Evolutionary conservation across 2,797 vertebrate species (phyloP).

Genomic region (Sebastolobus alascanus): DNA sequence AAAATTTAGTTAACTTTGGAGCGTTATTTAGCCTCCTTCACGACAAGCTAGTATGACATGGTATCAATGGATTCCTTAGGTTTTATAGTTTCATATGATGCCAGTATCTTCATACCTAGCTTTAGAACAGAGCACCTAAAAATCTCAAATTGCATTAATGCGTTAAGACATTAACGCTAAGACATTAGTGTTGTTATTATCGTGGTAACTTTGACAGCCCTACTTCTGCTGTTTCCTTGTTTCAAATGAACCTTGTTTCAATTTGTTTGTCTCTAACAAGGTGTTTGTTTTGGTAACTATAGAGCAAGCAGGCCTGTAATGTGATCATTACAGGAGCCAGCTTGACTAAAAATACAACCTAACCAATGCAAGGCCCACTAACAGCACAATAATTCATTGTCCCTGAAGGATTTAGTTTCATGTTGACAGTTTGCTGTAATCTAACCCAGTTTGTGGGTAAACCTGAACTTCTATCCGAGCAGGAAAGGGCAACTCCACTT

Average conservation of each 20-base stretch:
- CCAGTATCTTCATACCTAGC: too few relatives aligned
- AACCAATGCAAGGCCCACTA: conserved; percentile 24
- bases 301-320: conserved; percentile 55
- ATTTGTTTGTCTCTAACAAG: conserved; percentile 43
- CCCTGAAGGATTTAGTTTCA: conserved; percentile 56
- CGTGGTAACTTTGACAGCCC: rapidly evolving
- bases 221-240: neutral
- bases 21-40: rapidly evolving
- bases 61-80: too few relatives aligned
- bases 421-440: conserved; percentile 60
- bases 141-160: too few relatives aligned
- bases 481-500: conserved; percentile 29
- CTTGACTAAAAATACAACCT: conserved; percentile 62
- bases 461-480: conserved; percentile 35
- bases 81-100: too few relatives aligned
- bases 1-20: too few relatives aligned
- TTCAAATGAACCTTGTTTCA: conserved; percentile 31
- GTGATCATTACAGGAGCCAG: conserved; percentile 46
- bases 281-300: conserved; percentile 57
- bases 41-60: too few relatives aligned
- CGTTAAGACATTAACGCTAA: too few relatives aligned
- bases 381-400: conserved; percentile 30
- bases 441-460: conserved; percentile 50
- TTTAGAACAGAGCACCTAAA: too few relatives aligned
- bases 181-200: too few relatives aligned